Evolutionary conservation across 2,888 invertebrate genomes (phyloP).

Genomic region (Atethmia centrago): DNA sequence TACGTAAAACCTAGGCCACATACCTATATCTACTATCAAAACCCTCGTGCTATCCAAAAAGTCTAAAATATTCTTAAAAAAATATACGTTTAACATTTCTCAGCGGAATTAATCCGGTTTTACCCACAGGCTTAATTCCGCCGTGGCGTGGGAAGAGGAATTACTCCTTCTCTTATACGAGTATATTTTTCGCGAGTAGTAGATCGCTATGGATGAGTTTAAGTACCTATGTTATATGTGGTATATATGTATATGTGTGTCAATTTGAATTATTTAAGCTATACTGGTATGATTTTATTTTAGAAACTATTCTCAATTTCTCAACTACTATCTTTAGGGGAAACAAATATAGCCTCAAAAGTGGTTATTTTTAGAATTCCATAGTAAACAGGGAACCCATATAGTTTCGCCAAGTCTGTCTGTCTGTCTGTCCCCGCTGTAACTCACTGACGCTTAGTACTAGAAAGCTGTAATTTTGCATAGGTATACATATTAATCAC

Average conservation of each 20-base stretch:
- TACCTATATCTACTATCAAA: not conserved
- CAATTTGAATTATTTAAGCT: not conserved
- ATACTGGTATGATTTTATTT: not conserved
- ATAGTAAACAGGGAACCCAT: no score
- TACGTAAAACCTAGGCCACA: not conserved
- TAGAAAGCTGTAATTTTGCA: no score
- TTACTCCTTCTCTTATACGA: conserved; percentile 37
- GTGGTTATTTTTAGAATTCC: not conserved
- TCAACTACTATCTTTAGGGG: not conserved
- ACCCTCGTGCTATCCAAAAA: not conserved
- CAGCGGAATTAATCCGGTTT: conserved; percentile 46
- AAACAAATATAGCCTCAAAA: not conserved
- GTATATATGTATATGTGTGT: not conserved
- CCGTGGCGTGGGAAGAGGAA: conserved; percentile 14
- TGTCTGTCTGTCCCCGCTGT: no score
- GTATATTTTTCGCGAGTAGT: conserved; percentile 32
- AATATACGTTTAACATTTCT: conserved; percentile 30
- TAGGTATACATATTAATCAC: no score
- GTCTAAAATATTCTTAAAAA: conserved; percentile 31
- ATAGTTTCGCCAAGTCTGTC: no score
- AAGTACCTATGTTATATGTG: not conserved
- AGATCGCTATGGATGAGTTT: conserved; percentile 20
- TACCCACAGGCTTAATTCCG: conserved; percentile 42
- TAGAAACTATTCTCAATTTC: not conserved
- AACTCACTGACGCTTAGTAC: no score